A percentile compares a stretch with the other conserved stretches of the same genome.
These are phyloP conservation scores for Agapornis roseicollis DNA, from an alignment of 2,113 vertebrate species.

Conservation along the genomic window DNA sequence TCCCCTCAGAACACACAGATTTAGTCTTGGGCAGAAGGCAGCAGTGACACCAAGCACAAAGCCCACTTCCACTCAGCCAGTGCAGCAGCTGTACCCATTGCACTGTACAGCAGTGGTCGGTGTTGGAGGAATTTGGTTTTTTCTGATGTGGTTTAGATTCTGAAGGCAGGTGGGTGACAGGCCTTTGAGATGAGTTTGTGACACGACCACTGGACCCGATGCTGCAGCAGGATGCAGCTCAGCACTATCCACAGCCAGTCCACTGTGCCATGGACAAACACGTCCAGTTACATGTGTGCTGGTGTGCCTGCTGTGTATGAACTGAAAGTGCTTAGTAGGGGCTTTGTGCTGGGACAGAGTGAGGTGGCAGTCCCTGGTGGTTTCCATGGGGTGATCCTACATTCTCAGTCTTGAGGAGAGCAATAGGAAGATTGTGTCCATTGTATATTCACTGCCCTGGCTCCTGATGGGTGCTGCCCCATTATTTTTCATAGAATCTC, in stretches of 20 bases:
- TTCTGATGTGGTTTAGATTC: background rate
- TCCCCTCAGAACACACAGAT: background rate
- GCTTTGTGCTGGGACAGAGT: background rate
- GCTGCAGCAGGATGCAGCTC: background rate
- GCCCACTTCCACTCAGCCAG: accelerated
- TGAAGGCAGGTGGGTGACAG: background rate
- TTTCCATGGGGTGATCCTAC: background rate
- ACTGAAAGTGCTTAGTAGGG: background rate
- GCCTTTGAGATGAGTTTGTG: background rate
- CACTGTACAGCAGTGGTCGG: accelerated
- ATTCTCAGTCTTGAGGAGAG: background rate
- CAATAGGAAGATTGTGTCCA: accelerated
- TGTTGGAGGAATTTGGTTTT: background rate
- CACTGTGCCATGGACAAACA: background rate
- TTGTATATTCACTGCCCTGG: background rate
- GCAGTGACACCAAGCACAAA: background rate
- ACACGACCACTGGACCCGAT: accelerated
- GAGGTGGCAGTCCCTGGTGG: accelerated
- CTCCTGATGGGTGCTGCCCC: background rate
- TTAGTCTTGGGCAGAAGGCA: background rate
- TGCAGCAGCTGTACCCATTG: accelerated
- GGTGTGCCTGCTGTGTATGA: background rate
- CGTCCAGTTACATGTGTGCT: too few relatives aligned
- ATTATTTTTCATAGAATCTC: background rate
- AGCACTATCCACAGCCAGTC: too few relatives aligned